Conservation (phyloP, 2,888 invertebrate genomes). For the Phalera bucephala region DNA sequence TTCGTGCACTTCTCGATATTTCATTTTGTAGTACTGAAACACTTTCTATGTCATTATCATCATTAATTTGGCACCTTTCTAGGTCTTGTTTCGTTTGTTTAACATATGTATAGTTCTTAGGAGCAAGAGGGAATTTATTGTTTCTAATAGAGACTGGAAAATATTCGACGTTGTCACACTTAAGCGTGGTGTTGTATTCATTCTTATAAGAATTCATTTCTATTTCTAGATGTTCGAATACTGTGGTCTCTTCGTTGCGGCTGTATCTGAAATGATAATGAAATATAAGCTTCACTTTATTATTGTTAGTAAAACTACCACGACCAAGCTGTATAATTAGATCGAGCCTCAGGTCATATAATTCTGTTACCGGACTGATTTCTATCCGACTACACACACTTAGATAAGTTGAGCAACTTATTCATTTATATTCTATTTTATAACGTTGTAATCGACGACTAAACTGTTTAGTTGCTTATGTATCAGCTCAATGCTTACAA, state of each 20-base stretch:
- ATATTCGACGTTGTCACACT: constrained; percentile 67
- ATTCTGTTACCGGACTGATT: too few relatives aligned
- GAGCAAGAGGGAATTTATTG: constrained; percentile 72
- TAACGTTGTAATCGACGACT: too few relatives aligned
- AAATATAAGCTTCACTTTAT: too few relatives aligned
- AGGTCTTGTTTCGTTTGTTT: constrained; percentile 5
- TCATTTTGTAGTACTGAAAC: constrained; percentile 19
- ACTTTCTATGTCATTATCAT: constrained; percentile 2
- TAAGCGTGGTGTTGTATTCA: constrained; percentile 53
- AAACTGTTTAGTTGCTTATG: too few relatives aligned
- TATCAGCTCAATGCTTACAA: too few relatives aligned
- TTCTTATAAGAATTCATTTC: constrained; percentile 61
- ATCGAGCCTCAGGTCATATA: too few relatives aligned
- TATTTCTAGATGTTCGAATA: constrained; percentile 70
- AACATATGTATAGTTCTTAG: constrained; percentile 45
- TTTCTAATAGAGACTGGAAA: constrained; percentile 75
- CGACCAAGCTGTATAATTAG: too few relatives aligned
- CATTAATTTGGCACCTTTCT: not conserved
- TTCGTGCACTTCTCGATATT: constrained; percentile 13
- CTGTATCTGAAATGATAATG: constrained; percentile 66
- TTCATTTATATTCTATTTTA: too few relatives aligned
- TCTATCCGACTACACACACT: too few relatives aligned
- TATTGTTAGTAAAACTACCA: too few relatives aligned
- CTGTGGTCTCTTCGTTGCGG: constrained; percentile 54
- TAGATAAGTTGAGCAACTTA: too few relatives aligned